Conservation (phyloP, 1,140 invertebrate species). For the Copidosoma floridanum region DNA sequence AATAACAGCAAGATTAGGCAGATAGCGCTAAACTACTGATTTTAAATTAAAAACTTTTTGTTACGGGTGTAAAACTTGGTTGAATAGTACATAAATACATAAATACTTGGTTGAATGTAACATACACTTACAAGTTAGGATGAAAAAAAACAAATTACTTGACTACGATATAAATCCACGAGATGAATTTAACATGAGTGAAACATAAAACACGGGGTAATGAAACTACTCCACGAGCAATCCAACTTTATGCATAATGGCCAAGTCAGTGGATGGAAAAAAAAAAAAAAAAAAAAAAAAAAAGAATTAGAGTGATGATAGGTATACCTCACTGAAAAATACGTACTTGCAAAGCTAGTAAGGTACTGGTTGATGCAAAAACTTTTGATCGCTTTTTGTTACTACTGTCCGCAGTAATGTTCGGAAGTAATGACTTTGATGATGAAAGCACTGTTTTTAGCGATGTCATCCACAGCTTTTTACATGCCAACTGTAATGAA, state of each 20-base stretch:
- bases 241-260: too few species aligned
- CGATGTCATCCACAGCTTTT: constrained; percentile 26
- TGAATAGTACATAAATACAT: too few species aligned
- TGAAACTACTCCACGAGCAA: too few species aligned
- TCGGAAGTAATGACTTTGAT: constrained; percentile 6
- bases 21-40: constrained; percentile 4
- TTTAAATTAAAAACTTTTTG: too few species aligned
- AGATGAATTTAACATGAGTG: too few species aligned
- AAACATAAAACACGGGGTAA: too few species aligned
- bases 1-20: not conserved
- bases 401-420: constrained; percentile 8
- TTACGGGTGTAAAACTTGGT: too few species aligned
- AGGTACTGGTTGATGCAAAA: constrained; percentile 2
- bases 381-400: constrained; percentile 2
- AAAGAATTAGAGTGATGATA: not conserved
- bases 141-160: too few species aligned
- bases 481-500: constrained; percentile 26
- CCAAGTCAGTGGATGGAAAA: too few species aligned
- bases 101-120: too few species aligned
- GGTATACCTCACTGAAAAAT: not conserved
- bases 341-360: constrained; percentile 25
- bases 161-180: too few species aligned
- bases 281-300: not conserved
- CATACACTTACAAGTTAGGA: too few species aligned
- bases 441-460: constrained; percentile 19